Evolutionary conservation across 2,113 vertebrate species (phyloP).

Genomic region (Paedocypris sp.): DNA sequence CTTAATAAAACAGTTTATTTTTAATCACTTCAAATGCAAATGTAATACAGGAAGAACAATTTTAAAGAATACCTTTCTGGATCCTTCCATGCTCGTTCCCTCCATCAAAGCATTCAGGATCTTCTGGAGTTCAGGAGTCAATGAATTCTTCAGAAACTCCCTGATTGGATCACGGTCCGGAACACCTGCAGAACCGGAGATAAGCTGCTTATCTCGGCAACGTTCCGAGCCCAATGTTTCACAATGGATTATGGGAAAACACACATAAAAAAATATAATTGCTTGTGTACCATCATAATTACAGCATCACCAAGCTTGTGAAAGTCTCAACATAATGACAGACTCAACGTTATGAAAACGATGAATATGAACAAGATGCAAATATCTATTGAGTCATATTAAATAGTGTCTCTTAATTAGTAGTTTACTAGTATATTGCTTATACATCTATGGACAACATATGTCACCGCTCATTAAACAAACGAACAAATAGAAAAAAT

Average conservation of each 20-base stretch:
- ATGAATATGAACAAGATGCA: no score
- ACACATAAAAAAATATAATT: slow-evolving; percentile 28
- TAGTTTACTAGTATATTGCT: no score
- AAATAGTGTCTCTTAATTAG: no score
- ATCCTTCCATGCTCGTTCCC: slow-evolving; percentile 24
- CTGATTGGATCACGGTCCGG: slow-evolving; percentile 49
- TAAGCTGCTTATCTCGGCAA: slow-evolving; percentile 57
- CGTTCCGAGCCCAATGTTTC: slow-evolving; percentile 25
- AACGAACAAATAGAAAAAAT: no score
- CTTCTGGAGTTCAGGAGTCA: slow-evolving; percentile 47
- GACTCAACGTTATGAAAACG: slow-evolving; percentile 1
- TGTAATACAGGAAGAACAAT: not conserved
- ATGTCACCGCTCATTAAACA: no score
- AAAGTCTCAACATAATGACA: slow-evolving; percentile 1
- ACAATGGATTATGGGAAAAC: slow-evolving; percentile 19
- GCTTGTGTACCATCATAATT: slow-evolving; percentile 24
- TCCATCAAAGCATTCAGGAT: slow-evolving; percentile 34
- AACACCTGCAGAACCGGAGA: slow-evolving; percentile 53
- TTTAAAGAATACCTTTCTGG: not conserved
- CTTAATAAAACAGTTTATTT: no score
- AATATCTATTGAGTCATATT: no score
- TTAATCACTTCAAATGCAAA: no score
- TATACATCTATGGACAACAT: no score
- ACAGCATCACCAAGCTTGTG: slow-evolving; percentile 7
- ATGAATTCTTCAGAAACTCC: slow-evolving; percentile 52